phyloP scores from a whole-genome alignment of 2,113 vertebrate genomes.

The Leucopsar rothschildi region DNA sequence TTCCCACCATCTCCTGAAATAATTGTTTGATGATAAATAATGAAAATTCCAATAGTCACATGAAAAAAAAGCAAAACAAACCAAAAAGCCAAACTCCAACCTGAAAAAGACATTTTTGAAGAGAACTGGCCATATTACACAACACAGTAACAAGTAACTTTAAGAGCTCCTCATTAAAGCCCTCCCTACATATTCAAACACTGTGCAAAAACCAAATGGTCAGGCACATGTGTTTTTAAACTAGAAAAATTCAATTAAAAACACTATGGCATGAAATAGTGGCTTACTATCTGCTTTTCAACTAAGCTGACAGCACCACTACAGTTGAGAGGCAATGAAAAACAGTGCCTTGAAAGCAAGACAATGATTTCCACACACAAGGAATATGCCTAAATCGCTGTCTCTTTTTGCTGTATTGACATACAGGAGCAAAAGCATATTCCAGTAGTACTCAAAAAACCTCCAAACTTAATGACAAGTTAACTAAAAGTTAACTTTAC shows the following conservation, averaged over 20 bases:
- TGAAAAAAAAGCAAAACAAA: background rate
- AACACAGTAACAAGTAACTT: background rate
- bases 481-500: background rate
- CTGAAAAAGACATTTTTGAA: background rate
- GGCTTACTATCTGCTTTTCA: background rate
- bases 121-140: background rate
- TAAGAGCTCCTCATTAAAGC: background rate
- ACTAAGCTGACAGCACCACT: background rate
- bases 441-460: background rate
- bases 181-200: background rate
- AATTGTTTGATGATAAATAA: background rate
- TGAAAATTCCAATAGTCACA: background rate
- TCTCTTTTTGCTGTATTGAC: background rate
- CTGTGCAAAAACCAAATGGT: background rate
- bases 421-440: background rate
- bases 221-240: fast-evolving
- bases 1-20: background rate
- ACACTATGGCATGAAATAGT: background rate
- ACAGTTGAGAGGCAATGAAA: background rate
- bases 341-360: background rate
- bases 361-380: background rate
- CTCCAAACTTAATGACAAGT: background rate
- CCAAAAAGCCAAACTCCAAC: background rate
- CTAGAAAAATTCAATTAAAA: background rate
- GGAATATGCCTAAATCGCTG: background rate